These are phyloP conservation scores for Seira ritae DNA, from an alignment of 2,888 invertebrate species.

Conservation along the genomic window DNA sequence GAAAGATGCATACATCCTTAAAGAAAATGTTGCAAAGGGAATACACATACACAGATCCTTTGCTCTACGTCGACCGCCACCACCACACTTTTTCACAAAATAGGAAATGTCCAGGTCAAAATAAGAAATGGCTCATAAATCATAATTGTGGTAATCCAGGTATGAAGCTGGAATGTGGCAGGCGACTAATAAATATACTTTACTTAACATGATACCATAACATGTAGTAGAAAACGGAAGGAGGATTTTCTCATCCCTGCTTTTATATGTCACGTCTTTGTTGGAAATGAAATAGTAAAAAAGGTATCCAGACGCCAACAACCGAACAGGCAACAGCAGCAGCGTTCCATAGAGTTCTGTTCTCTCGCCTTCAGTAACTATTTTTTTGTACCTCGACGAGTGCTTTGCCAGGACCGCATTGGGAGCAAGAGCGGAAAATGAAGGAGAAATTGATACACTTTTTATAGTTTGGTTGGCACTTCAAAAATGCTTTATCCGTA, in stretches of 20 bases:
- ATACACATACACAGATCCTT: slow-evolving; percentile 32
- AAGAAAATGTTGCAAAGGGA: slow-evolving; percentile 45
- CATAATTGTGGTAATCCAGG: slow-evolving; percentile 64
- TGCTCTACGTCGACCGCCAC: not conserved
- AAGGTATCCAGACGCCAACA: slow-evolving; percentile 28
- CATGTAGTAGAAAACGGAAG: slow-evolving; percentile 22
- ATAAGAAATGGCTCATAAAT: slow-evolving; percentile 62
- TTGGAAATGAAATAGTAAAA: slow-evolving; percentile 47
- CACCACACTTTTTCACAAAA: slow-evolving; percentile 22
- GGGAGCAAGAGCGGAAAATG: slow-evolving; percentile 28
- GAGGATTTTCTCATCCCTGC: slow-evolving; percentile 10
- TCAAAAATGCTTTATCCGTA: slow-evolving; percentile 11
- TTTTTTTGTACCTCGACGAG: not conserved
- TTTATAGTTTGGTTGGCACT: slow-evolving; percentile 24
- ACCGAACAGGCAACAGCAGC: not conserved
- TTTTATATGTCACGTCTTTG: slow-evolving; percentile 53
- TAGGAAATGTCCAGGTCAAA: slow-evolving; percentile 63
- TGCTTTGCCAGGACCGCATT: slow-evolving; percentile 18
- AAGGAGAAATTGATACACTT: slow-evolving; percentile 43
- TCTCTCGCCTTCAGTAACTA: not conserved
- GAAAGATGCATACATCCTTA: not conserved
- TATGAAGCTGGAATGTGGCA: slow-evolving; percentile 58
- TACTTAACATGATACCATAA: slow-evolving; percentile 39
- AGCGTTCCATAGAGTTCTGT: not conserved
- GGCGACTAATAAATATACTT: slow-evolving; percentile 59